Evolutionary conservation across 2,797 vertebrate species (phyloP).

Genomic region (Gymnocypris eckloni): DNA sequence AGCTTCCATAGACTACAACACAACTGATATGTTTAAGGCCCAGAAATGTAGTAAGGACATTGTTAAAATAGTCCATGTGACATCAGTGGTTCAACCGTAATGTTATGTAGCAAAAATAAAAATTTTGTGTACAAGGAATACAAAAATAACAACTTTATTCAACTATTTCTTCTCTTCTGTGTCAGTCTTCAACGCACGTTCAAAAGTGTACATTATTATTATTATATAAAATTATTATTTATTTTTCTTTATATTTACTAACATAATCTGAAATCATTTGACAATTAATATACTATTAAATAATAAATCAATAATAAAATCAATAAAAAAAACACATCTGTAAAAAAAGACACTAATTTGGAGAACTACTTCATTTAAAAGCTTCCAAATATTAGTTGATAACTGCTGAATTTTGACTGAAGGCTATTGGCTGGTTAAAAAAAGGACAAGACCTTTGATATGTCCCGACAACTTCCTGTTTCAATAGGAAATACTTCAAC

Average conservation of each 20-base stretch:
- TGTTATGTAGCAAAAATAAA: not conserved
- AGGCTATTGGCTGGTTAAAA: not conserved
- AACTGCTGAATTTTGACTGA: not conserved
- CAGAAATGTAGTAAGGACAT: not conserved
- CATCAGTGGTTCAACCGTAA: not conserved
- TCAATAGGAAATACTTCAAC: conserved; percentile 21
- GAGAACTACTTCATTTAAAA: not conserved
- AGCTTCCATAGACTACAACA: not conserved
- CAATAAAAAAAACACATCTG: not conserved
- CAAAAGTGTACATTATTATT: no score
- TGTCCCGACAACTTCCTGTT: not conserved
- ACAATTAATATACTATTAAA: not conserved
- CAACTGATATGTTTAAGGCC: not conserved
- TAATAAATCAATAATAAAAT: not conserved
- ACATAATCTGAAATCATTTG: not conserved
- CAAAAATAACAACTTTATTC: not conserved
- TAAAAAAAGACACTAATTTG: not conserved
- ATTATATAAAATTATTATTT: not conserved
- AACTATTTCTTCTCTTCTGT: not conserved
- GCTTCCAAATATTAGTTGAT: not conserved
- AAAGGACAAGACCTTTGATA: not conserved
- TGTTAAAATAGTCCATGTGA: not conserved
- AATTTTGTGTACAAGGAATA: not conserved
- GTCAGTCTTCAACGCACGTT: no score
- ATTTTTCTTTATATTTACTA: not conserved